These are phyloP conservation scores for Paradisaea rubra DNA, from an alignment of 2,113 vertebrate genomes.

Conservation along the genomic window DNA sequence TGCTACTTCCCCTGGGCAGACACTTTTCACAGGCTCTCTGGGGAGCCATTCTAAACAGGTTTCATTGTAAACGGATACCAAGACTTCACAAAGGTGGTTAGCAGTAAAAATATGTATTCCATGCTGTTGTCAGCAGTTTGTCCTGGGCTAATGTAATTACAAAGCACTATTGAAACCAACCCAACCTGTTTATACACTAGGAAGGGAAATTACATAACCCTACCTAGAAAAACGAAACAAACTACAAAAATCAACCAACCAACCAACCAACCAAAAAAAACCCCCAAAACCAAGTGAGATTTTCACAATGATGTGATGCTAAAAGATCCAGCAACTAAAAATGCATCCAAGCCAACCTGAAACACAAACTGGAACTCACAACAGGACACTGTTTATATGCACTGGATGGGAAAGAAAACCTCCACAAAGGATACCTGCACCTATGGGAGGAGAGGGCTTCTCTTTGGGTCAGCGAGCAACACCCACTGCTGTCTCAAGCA, in stretches of 20 bases:
- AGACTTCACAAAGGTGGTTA: neutral
- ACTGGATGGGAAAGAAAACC: neutral
- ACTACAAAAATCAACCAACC: neutral
- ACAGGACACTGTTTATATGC: neutral
- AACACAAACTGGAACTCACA: neutral
- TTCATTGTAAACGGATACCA: conserved; percentile 14
- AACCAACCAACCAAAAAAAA: too few relatives aligned
- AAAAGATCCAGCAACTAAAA: neutral
- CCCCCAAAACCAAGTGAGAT: neutral
- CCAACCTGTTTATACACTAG: conserved; percentile 12
- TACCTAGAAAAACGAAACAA: neutral
- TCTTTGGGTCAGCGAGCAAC: neutral
- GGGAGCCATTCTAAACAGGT: neutral
- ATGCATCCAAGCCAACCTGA: neutral
- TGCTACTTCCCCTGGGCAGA: neutral
- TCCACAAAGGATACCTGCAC: neutral
- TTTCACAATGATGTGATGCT: neutral
- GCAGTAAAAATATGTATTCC: neutral
- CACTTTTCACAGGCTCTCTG: neutral
- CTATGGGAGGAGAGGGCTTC: neutral
- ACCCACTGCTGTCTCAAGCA: neutral
- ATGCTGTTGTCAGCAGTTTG: conserved; percentile 10
- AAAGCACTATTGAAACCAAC: conserved; percentile 28
- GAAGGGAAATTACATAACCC: neutral
- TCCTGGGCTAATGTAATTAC: neutral